Evolutionary conservation across 2,888 invertebrate genomes (phyloP), one percentile per base, ranked within the genome.

Genomic region (Esperia sulphurella): DNA sequence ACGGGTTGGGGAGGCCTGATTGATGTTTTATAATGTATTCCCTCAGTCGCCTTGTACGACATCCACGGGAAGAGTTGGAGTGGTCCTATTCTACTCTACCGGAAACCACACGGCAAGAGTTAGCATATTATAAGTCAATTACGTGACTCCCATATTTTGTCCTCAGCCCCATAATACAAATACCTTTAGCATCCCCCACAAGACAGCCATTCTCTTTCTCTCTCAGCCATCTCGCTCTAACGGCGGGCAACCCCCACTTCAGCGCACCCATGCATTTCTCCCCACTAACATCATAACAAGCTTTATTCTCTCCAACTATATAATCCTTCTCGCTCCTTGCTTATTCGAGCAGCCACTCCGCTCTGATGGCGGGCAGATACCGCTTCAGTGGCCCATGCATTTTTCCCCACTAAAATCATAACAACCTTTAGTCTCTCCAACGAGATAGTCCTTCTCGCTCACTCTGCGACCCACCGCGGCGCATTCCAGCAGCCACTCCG

Each of bases 211-310:
- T 71, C 68, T 93, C 94, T 29, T 91, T 74, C 1, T 93, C 85
- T 39, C 90, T 79, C 43, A 97, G 72, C 97, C 97, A 98, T 8
- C 92, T 83, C 9, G 93, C 93, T 0, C 79, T 92, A 0, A 98
- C 94, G 0, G 95, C 95, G 0, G 97, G 97, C 49, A 96, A 83
- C 8, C 92, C 92, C 98, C 98, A 98, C 74, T 95, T 96, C 0
- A 94, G 65, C 0, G 96, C 95, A 0, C 97, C 97, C 38, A 88
- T 86, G 71, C 95, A 95, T 72, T 97, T 98, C 60, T 94, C 95
- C 0, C 97, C 97, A 14, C n/a, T n/a, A n/a, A n/a, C n/a, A n/a
- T n/a, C n/a, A n/a, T n/a, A n/a, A n/a, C n/a, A n/a, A n/a, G n/a
- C 86, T 70, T 75, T 81, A 30, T 91, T 89, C 30, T 92, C 91